Conservation (phyloP, 2,797 vertebrate genomes). For the Chiloscyllium punctatum region DNA sequence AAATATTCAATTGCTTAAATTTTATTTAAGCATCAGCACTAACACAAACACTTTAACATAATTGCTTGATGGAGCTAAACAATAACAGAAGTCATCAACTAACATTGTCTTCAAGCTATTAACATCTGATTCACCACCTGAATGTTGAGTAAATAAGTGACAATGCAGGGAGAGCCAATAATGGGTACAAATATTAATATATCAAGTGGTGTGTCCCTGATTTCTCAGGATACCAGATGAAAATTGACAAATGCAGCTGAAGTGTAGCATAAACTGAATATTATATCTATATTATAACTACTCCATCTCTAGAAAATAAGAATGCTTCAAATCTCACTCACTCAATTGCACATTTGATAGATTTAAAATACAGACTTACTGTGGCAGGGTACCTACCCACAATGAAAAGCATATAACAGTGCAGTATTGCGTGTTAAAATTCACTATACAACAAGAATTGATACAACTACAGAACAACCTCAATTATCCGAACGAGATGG, state of each 20-base stretch:
- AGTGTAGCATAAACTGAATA: neutral
- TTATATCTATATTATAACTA: neutral
- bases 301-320: neutral
- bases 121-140: neutral
- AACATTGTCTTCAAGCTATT: neutral
- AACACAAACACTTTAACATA: neutral
- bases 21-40: too few species aligned
- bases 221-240: neutral
- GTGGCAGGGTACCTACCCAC: neutral
- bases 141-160: neutral
- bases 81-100: neutral
- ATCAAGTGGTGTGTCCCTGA: neutral
- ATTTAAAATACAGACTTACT: neutral
- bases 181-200: neutral
- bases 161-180: neutral
- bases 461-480: neutral
- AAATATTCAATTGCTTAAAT: neutral
- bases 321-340: neutral
- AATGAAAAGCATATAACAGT: neutral
- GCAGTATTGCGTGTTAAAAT: neutral
- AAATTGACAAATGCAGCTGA: neutral
- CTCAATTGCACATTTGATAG: neutral
- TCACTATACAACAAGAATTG: neutral
- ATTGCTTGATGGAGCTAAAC: neutral
- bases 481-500: too few species aligned